Base-by-base conservation (phyloP, 2,888 invertebrate species). In the Suillia variegata region DNA sequence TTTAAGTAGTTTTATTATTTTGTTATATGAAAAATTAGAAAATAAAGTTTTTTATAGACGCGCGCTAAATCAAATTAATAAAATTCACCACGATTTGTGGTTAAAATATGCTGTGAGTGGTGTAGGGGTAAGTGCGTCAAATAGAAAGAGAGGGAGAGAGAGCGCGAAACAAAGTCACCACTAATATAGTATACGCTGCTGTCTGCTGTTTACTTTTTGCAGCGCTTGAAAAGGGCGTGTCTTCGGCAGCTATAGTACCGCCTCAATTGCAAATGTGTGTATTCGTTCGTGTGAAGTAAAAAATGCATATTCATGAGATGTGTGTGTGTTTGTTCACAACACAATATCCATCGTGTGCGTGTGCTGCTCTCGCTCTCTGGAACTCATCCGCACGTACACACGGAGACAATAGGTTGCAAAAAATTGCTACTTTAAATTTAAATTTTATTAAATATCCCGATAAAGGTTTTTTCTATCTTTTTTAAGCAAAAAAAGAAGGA, bases 401-500 rank as follows among this genome's bases (percentile, higher is more conserved):
- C 20, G 18, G 13, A 15, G 1, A 34, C 3, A 34, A 33, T 51
- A 15, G 3, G 0, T 50, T 2, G 68, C n/a, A n/a, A n/a, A n/a
- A n/a, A n/a, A n/a, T n/a, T n/a, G n/a, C n/a, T n/a, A n/a, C n/a
- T n/a, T n/a, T n/a, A n/a, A n/a, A n/a, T n/a, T n/a, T n/a, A n/a
- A n/a, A n/a, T 66, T 66, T 66, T 54, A 26, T 22, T n/a, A 13
- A 38, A 38, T 38, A 17, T 18, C 34, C 17, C n/a, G n/a, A n/a
- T n/a, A n/a, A n/a, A n/a, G n/a, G n/a, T n/a, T 18, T 20, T 26
- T 12, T 31, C 48, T 6, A 33, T 70, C 62, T 67, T 64, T 68
- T 60, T 58, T 61, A 59, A 31, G 50, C 34, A 26, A 49, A 24
- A 56, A 45, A 15, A 57, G n/a, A 52, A 31, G n/a, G 10, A 65